phyloP scores from a whole-genome alignment of 2,113 vertebrate species.

The Trinectes maculatus region DNA sequence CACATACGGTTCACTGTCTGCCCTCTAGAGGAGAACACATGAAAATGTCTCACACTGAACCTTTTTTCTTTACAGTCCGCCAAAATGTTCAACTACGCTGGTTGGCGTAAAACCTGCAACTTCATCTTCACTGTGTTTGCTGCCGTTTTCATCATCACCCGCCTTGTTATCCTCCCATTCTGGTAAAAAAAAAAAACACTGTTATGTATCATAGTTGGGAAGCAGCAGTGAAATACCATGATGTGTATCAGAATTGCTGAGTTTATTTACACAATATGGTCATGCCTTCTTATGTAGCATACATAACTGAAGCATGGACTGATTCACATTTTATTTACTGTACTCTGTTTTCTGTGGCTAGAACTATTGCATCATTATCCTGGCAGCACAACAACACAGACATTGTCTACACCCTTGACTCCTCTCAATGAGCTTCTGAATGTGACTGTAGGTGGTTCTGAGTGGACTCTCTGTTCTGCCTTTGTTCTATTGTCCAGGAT shows the following conservation, averaged over 20 bases:
- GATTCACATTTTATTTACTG: slow-evolving; percentile 1
- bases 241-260: not conserved
- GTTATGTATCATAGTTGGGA: not conserved
- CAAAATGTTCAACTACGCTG: slow-evolving; percentile 98
- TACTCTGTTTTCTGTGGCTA: not conserved
- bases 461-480: slow-evolving; percentile 65
- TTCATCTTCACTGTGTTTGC: slow-evolving; percentile 92
- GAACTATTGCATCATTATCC: slow-evolving; percentile 1
- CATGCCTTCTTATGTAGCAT: not conserved
- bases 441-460: slow-evolving; percentile 56
- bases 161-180: slow-evolving; percentile 92
- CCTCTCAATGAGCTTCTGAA: slow-evolving; percentile 57
- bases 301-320: not conserved
- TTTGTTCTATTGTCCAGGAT: slow-evolving; percentile 83
- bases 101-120: slow-evolving; percentile 94
- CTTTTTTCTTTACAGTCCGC: slow-evolving; percentile 82
- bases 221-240: not conserved
- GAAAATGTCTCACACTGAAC: not conserved
- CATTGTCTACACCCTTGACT: slow-evolving; percentile 42
- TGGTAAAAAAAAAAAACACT: slow-evolving; percentile 85
- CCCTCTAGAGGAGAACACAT: slow-evolving; percentile 55
- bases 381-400: slow-evolving; percentile 36
- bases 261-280: not conserved
- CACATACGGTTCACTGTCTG: slow-evolving; percentile 41
- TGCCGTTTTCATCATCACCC: slow-evolving; percentile 89